Base-by-base conservation (phyloP, 2,888 invertebrate genomes). In the Drosophila atripex region DNA sequence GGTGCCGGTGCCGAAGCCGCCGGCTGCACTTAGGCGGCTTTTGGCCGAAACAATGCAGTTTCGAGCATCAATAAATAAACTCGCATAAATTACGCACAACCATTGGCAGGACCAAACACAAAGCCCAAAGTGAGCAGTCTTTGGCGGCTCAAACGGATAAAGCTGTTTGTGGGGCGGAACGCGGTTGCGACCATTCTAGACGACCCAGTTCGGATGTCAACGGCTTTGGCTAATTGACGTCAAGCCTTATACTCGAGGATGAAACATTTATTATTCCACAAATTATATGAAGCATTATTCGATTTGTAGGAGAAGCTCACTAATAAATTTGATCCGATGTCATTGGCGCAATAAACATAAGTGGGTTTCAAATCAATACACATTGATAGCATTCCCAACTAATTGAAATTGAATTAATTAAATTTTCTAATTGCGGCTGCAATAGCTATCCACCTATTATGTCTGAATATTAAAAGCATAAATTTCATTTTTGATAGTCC, bases 51-150 rank as follows among this genome's bases (percentile, higher is more conserved):
- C 88, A 83, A 88, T 82, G 80, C 86, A 87, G 60, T 71, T 68
- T 38, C 69, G 63, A 83, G 77, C 75, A 87, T 86, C 86, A 82
- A 82, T 82, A 82, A 86, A 82, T 86, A 82, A 83, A 86, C 80
- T 82, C 75, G 82, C 82, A 82, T 82, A 87, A 82, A 82, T 87
- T 82, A 82, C 82, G 84, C 83, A 79, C 80, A 75, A 71, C 79
- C 77, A 79, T 76, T 75, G 60, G 41, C 70, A 68, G 74, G 38
- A 46, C 45, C 56, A 51, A 65, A 65, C 51, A 51, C 32, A 77
- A 50, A 49, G 54, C n/a, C 45, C 43, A 59, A 83, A 43, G 52
- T 54, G 55, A 66, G 58, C 49, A 53, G 50, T n/a, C 35, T 30
- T 49, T 18, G 50, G n/a, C 21, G 35, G 18, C 9, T n/a, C 32